These are phyloP conservation scores for Sycophila sp. DNA, from an alignment of 1,140 invertebrate genomes.

Conservation along the genomic window DNA sequence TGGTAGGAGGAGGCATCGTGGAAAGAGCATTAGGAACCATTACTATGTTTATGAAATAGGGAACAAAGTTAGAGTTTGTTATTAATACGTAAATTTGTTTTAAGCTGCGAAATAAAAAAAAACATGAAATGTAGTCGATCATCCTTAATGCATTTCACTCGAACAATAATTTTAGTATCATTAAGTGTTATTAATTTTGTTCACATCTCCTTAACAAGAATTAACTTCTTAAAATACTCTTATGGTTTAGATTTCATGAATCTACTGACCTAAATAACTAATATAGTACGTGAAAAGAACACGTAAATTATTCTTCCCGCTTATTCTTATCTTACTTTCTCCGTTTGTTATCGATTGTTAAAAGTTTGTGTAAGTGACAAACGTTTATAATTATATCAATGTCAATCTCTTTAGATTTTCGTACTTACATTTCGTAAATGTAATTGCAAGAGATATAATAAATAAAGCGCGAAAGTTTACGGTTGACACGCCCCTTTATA, in stretches of 20 bases:
- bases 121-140: too few relatives aligned
- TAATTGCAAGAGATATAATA: conserved; percentile 7
- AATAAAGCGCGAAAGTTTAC: neutral
- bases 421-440: conserved; percentile 37
- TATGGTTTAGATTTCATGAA: neutral
- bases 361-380: conserved; percentile 16
- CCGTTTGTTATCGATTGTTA: neutral
- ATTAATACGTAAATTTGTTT: too few relatives aligned
- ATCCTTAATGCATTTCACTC: too few relatives aligned
- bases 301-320: neutral
- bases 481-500: neutral
- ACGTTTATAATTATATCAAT: conserved; percentile 15
- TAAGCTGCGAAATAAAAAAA: too few relatives aligned
- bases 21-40: too few relatives aligned
- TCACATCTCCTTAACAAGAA: conserved; percentile 20
- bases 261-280: neutral
- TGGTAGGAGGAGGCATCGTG: too few relatives aligned
- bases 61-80: too few relatives aligned
- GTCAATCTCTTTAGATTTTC: conserved; percentile 22
- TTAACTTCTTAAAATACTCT: neutral
- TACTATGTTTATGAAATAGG: too few relatives aligned
- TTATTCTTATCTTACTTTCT: neutral
- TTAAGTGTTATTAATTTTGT: too few relatives aligned
- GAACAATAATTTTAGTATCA: too few relatives aligned
- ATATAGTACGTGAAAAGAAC: conserved; percentile 3